Conservation (phyloP, 2,113 vertebrate species). For the Callopanchax toddi region DNA sequence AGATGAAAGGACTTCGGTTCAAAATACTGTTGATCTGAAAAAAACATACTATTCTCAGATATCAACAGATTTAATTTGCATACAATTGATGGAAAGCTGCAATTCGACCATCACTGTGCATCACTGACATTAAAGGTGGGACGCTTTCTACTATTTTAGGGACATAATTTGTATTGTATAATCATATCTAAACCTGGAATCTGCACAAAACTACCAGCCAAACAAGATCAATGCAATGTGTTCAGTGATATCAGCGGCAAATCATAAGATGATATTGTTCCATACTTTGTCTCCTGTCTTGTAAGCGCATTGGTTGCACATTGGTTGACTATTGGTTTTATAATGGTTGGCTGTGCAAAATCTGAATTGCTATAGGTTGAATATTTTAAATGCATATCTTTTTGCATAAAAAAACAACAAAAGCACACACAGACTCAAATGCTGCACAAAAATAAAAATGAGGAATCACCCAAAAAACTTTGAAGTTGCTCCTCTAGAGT, state of each 20-base stretch:
- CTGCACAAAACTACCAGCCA: too few relatives aligned
- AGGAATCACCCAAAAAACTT: not conserved
- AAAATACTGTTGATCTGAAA: too few relatives aligned
- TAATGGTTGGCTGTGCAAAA: not conserved
- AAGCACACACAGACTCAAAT: not conserved
- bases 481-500: not conserved
- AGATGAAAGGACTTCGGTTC: too few relatives aligned
- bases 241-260: not conserved
- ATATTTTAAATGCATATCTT: not conserved
- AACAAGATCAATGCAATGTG: too few relatives aligned
- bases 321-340: not conserved
- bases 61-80: not conserved
- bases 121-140: not conserved
- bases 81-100: not conserved
- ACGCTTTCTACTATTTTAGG: too few relatives aligned
- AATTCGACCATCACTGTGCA: not conserved
- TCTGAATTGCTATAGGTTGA: conserved; percentile 2
- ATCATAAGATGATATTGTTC: too few relatives aligned
- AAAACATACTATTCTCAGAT: too few relatives aligned
- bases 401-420: not conserved
- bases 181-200: too few relatives aligned
- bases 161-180: too few relatives aligned
- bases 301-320: too few relatives aligned
- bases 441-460: not conserved
- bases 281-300: too few relatives aligned